Base-by-base conservation (phyloP, 1,140 invertebrate genomes). In the Drosophila sulfurigaster region DNA sequence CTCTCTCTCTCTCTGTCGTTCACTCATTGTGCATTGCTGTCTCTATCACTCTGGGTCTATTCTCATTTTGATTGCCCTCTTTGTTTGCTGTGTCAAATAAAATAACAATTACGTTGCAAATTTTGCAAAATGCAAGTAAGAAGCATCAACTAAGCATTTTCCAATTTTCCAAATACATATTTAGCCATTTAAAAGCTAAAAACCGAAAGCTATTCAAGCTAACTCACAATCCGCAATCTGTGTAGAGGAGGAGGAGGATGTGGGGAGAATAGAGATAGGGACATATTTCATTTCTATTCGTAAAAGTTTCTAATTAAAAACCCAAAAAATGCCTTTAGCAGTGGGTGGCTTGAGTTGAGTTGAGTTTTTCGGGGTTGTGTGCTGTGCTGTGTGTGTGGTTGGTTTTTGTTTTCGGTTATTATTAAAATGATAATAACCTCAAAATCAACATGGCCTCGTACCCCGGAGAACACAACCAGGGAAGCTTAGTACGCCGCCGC, bases 371-470 rank as follows among this genome's bases (percentile, higher is more conserved):
- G 62, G 48, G 45, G 11, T 38, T 11, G 8, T 65, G 41, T 52
- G 20, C 20, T 13, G 49, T 30, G 25, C 20, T 46, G 8, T 75
- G 65, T 46, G 65, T 54, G 43, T 51, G 75, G 15, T 41, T 35
- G 46, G 43, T 71, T 75, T 78, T 87, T 81, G 86, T 79, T 75
- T 87, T 64, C 49, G 71, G 82, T 82, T 86, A 79, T 86, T 87
- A 87, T 87, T 82, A 82, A 86, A 86, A 86, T 87, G 76, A 86
- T 87, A 87, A 86, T 86, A 86, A 73, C 82, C 82, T 65, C 81
- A 87, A 77, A 86, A 86, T 70, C 75, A 78, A 75, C 82, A 86
- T 80, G 76, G 75, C 45, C 63, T 69, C 72, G 72, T 69, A 68
- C 30, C 64, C 45, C 48, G 35, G 16, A 20, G 20, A 25, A 32